Conservation (phyloP, 1,140 invertebrate genomes). For the Eurosta solidaginis region DNA sequence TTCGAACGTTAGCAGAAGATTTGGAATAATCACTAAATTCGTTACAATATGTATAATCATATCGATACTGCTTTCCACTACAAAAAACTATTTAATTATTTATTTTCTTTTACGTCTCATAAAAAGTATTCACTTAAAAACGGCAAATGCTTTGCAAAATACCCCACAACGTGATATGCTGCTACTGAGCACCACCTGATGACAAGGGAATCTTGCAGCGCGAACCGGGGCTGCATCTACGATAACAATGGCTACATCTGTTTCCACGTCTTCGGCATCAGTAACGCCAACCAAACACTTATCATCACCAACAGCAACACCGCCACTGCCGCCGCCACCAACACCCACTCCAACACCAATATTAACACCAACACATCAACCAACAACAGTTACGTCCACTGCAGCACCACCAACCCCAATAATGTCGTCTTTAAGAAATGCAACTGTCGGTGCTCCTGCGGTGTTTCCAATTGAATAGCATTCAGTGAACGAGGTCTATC, state of each 20-base stretch:
- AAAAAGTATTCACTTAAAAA: constrained; percentile 52
- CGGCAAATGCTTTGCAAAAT: constrained; percentile 54
- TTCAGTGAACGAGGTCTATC: not conserved
- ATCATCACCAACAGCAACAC: not conserved
- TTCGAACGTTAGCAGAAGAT: too few relatives aligned
- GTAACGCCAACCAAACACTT: too few relatives aligned
- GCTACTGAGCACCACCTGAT: constrained; percentile 51
- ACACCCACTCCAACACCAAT: not conserved
- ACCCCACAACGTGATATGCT: constrained; percentile 49
- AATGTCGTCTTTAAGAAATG: not conserved
- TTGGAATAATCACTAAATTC: too few relatives aligned
- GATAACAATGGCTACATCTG: not conserved
- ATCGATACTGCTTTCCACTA: too few relatives aligned
- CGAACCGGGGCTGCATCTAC: not conserved
- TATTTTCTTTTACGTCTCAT: not conserved
- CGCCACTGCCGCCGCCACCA: not conserved
- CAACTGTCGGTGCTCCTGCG: not conserved
- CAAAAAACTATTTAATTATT: not conserved
- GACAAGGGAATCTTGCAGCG: not conserved
- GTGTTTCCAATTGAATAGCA: constrained; percentile 37
- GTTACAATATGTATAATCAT: too few relatives aligned
- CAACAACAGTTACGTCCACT: not conserved
- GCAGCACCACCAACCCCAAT: not conserved
- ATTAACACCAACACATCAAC: not conserved
- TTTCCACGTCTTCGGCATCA: not conserved